A percentile compares a stretch with the other conserved stretches of the same genome.
These are phyloP conservation scores for Neopipo cinnamomea DNA, from an alignment of 2,113 vertebrate genomes.

Conservation along the genomic window DNA sequence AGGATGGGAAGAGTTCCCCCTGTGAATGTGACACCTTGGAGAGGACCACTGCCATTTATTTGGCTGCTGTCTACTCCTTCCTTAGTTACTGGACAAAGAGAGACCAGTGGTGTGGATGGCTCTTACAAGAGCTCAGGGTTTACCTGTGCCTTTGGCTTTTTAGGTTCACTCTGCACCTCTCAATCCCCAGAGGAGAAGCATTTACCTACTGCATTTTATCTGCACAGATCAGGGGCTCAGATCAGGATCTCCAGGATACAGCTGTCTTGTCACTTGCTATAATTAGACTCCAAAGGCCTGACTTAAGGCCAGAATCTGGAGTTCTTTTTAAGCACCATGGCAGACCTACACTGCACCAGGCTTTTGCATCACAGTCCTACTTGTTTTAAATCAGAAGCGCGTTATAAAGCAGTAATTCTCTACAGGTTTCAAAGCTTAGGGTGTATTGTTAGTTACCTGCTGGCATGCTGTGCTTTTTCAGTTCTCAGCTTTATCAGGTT, in stretches of 20 bases:
- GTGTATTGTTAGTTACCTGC: neutral
- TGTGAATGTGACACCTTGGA: rapidly evolving
- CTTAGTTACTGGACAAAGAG: neutral
- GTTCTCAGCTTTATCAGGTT: neutral
- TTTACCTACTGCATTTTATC: neutral
- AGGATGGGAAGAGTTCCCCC: neutral
- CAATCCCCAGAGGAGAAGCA: neutral
- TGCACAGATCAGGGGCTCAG: neutral
- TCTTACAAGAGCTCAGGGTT: neutral
- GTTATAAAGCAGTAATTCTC: neutral
- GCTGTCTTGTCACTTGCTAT: neutral
- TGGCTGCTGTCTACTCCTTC: neutral
- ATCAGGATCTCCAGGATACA: neutral
- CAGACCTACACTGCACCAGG: neutral
- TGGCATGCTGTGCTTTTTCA: neutral
- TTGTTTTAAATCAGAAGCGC: neutral
- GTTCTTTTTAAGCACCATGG: neutral
- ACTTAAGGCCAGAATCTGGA: neutral
- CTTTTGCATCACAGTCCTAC: neutral
- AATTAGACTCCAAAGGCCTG: neutral
- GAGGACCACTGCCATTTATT: neutral
- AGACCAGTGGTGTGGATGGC: neutral
- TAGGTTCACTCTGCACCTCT: neutral
- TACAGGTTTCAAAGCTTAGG: neutral
- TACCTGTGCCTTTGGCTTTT: neutral